Conservation (phyloP, 2,113 vertebrate species). For the Anser brachyrhynchus region DNA sequence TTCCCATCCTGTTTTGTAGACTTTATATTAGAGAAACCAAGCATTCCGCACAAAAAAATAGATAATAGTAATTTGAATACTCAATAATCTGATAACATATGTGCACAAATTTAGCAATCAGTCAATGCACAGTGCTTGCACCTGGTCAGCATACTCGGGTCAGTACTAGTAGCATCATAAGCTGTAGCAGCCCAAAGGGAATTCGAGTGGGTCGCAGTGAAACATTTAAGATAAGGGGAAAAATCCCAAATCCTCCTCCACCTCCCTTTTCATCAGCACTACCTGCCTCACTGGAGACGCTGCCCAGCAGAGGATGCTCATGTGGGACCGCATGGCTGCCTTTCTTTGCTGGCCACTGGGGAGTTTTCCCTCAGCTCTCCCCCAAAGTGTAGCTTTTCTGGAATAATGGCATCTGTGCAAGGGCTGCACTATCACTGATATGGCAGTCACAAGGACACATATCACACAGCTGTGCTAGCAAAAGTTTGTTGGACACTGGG, state of each 20-base stretch:
- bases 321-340: neutral
- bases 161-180: neutral
- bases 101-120: neutral
- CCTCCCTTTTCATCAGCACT: neutral
- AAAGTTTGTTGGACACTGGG: neutral
- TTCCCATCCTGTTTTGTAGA: neutral
- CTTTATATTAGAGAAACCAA: neutral
- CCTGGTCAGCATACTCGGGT: neutral
- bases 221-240: neutral
- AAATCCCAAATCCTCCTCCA: neutral
- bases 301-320: neutral
- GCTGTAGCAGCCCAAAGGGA: neutral
- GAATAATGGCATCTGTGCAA: neutral
- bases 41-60: neutral
- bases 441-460: neutral
- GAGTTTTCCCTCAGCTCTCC: neutral
- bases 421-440: neutral
- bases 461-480: neutral
- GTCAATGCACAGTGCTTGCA: fast-evolving
- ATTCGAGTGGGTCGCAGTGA: neutral
- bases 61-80: neutral
- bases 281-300: neutral
- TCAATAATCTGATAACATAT: neutral
- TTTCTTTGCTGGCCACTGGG: neutral
- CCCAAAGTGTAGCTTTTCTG: neutral